A percentile compares a stretch with the other conserved stretches of the same genome.
These are phyloP conservation scores for human (Homo sapiens) DNA, from an alignment of 2,113 vertebrate species.

Conservation along the genomic window DNA sequence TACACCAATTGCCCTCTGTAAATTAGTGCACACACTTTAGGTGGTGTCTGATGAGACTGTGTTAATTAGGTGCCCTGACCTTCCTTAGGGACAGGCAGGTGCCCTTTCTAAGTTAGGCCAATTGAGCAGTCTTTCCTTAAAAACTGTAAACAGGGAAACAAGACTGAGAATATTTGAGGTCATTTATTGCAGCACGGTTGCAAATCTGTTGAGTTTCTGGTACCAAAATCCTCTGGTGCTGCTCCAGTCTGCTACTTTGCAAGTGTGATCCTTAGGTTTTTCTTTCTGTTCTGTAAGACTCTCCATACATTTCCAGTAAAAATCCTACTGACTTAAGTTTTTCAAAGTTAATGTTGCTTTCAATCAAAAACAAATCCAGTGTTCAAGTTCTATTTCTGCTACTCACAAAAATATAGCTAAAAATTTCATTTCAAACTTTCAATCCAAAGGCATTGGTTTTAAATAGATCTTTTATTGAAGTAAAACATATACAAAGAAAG, in stretches of 20 bases:
- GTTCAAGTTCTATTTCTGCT: neutral
- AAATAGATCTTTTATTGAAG: neutral
- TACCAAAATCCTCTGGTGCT: fast-evolving
- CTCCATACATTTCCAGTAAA: neutral
- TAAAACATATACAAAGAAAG: neutral
- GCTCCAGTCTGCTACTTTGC: neutral
- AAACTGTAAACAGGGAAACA: neutral
- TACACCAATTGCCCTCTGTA: neutral
- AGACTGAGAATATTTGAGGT: neutral
- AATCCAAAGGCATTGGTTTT: neutral
- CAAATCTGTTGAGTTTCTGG: neutral
- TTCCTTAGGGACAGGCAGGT: neutral
- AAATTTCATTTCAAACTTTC: neutral
- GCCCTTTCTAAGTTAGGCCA: neutral
- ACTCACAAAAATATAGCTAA: neutral
- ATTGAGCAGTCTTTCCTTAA: neutral
- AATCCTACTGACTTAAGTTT: neutral
- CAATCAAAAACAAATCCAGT: neutral
- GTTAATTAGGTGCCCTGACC: fast-evolving
- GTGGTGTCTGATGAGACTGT: neutral
- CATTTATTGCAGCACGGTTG: neutral
- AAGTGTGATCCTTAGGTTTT: neutral
- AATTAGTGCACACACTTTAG: neutral
- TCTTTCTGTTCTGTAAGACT: neutral
- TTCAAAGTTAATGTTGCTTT: neutral